phyloP scores from a whole-genome alignment of 2,113 vertebrate species.

The Lutjanus erythropterus region DNA sequence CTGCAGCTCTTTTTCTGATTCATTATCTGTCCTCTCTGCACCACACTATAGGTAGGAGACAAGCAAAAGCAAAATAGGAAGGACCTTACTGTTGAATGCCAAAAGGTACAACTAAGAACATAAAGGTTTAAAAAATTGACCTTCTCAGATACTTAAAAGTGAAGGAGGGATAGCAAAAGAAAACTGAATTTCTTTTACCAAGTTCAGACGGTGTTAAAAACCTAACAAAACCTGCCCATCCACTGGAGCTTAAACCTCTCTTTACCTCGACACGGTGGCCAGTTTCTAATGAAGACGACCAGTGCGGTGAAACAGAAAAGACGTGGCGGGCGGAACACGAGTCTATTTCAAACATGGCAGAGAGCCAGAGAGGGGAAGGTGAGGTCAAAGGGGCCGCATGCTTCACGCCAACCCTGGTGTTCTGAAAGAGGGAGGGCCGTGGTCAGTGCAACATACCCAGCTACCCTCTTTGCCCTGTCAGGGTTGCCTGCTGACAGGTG shows the following conservation, averaged over 20 bases:
- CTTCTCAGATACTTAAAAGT: slow-evolving; percentile 16
- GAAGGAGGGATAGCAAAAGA: slow-evolving; percentile 1
- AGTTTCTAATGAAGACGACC: slow-evolving; percentile 20
- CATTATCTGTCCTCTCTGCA: not conserved
- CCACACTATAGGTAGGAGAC: not conserved
- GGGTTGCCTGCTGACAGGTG: slow-evolving; percentile 16
- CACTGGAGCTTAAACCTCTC: not conserved
- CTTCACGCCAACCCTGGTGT: slow-evolving; percentile 35
- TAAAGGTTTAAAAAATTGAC: slow-evolving; percentile 31
- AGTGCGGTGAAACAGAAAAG: slow-evolving; percentile 1
- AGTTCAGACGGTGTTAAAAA: not conserved
- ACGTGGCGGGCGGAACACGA: not conserved
- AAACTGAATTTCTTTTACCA: not conserved
- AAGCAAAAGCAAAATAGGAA: slow-evolving; percentile 2
- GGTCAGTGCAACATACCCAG: not conserved
- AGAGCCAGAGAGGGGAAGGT: slow-evolving; percentile 5
- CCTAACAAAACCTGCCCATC: not conserved
- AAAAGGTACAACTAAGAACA: slow-evolving; percentile 23
- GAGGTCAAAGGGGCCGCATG: slow-evolving; percentile 58
- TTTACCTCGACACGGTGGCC: not conserved
- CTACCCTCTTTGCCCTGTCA: not conserved
- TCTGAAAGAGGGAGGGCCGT: not conserved
- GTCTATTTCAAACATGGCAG: slow-evolving; percentile 21
- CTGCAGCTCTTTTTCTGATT: not conserved
- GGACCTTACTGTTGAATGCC: slow-evolving; percentile 28